Evolutionary conservation across 2,113 vertebrate genomes (phyloP).

Genomic region (Indicator maculatus): DNA sequence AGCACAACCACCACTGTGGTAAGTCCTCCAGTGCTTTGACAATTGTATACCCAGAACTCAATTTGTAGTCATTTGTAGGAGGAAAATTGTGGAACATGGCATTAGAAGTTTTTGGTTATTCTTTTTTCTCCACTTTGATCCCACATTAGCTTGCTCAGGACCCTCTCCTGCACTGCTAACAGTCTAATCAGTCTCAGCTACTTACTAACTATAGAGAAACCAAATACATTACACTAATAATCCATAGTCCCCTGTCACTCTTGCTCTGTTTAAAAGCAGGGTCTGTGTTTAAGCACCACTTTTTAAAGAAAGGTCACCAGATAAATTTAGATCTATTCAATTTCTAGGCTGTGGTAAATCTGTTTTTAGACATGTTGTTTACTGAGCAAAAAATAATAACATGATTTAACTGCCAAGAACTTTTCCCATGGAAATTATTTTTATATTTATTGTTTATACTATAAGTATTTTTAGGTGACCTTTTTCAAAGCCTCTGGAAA

Average conservation of each 20-base stretch:
- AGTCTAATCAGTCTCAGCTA: background rate
- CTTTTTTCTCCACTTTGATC: background rate
- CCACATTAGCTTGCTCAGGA: background rate
- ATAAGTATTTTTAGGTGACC: background rate
- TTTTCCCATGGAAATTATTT: background rate
- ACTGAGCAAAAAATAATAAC: background rate
- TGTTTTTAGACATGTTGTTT: background rate
- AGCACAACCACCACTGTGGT: background rate
- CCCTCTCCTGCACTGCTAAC: background rate
- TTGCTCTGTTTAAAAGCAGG: background rate
- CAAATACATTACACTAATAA: background rate
- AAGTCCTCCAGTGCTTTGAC: background rate
- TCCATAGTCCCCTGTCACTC: background rate
- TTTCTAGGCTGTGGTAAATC: background rate
- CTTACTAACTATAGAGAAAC: background rate
- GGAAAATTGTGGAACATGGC: background rate
- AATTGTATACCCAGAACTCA: background rate
- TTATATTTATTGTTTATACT: background rate
- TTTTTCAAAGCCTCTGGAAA: background rate
- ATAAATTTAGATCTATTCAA: constrained; percentile 38
- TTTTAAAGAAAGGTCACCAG: constrained; percentile 29
- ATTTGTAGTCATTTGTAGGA: background rate
- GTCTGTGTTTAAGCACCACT: background rate
- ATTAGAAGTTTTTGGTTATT: background rate
- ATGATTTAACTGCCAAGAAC: background rate